Conservation (phyloP, 1,140 invertebrate genomes). For the Drosophila bocqueti region DNA sequence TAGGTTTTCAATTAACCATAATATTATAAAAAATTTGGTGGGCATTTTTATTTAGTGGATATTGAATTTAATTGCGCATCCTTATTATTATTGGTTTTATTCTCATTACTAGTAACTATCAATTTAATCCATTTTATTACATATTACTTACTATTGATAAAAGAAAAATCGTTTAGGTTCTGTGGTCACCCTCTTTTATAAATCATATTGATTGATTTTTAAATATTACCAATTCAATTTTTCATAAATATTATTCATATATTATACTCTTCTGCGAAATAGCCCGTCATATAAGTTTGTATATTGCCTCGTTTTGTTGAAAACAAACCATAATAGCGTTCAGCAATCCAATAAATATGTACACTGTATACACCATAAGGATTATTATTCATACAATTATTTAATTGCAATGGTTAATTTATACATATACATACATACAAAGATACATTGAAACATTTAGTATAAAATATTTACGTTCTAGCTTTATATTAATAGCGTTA, state of each 20-base stretch:
- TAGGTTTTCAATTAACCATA: conserved; percentile 9
- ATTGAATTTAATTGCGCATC: conserved; percentile 7
- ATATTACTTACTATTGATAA: neutral
- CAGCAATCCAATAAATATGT: conserved; percentile 18
- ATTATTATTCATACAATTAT: conserved; percentile 21
- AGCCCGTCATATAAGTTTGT: neutral
- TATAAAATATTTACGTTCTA: conserved; percentile 58
- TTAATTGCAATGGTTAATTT: conserved; percentile 29
- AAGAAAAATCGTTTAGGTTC: neutral
- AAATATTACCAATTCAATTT: neutral
- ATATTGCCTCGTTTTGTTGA: neutral
- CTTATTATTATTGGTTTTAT: conserved; percentile 6
- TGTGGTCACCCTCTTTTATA: neutral
- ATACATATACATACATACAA: conserved; percentile 52
- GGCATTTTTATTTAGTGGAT: conserved; percentile 29
- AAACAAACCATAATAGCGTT: conserved; percentile 8
- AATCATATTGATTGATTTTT: neutral
- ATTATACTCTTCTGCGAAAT: neutral
- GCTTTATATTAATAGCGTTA: conserved; percentile 12
- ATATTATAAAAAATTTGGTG: conserved; percentile 35
- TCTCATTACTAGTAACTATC: neutral
- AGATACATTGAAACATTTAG: conserved; percentile 34
- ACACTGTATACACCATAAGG: conserved; percentile 19
- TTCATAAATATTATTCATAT: neutral
- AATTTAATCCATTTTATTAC: neutral